These are phyloP conservation scores for Chaunax sp. DNA, from an alignment of 2,797 vertebrate genomes.

Conservation along the genomic window DNA sequence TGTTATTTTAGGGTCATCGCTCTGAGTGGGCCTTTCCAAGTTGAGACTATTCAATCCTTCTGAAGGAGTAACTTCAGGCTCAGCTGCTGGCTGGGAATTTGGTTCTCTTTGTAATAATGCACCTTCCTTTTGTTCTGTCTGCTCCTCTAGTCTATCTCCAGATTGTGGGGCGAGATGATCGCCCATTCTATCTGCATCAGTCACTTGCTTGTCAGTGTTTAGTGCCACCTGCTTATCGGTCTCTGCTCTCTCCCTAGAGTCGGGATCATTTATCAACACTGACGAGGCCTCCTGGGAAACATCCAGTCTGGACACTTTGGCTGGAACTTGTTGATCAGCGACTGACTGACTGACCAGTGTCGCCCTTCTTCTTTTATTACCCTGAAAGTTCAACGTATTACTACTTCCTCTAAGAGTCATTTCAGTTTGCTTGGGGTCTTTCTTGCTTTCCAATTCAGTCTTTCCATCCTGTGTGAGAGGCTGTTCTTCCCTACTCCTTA, in stretches of 20 bases:
- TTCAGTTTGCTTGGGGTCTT: conserved; percentile 15
- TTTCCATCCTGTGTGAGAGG: conserved; percentile 14
- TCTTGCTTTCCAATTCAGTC: conserved; percentile 2
- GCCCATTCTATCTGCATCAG: neutral
- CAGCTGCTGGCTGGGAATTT: conserved; percentile 7
- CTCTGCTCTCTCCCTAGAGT: conserved; percentile 5
- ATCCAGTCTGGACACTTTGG: conserved; percentile 52
- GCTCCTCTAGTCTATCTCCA: conserved; percentile 4
- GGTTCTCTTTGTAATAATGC: conserved; percentile 7
- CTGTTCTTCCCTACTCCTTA: conserved; percentile 54
- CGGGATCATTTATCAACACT: conserved; percentile 9
- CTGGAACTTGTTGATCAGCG: conserved; percentile 47
- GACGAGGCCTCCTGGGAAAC: conserved; percentile 25
- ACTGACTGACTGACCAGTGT: conserved; percentile 1
- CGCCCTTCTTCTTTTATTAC: conserved; percentile 42
- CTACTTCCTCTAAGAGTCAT: neutral
- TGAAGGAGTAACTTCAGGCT: conserved; percentile 18
- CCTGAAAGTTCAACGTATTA: neutral
- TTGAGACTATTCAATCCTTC: conserved; percentile 10
- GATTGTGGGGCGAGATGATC: neutral
- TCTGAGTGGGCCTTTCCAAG: neutral
- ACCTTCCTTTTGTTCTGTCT: conserved; percentile 12
- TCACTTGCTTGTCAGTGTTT: conserved; percentile 13
- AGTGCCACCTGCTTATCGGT: conserved; percentile 24
- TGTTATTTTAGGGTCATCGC: conserved; percentile 11